Percentiles rank a stretch among this genome's conserved stretches.
Conservation (phyloP, 2,797 vertebrate genomes). For the Argyrosomus regius region DNA sequence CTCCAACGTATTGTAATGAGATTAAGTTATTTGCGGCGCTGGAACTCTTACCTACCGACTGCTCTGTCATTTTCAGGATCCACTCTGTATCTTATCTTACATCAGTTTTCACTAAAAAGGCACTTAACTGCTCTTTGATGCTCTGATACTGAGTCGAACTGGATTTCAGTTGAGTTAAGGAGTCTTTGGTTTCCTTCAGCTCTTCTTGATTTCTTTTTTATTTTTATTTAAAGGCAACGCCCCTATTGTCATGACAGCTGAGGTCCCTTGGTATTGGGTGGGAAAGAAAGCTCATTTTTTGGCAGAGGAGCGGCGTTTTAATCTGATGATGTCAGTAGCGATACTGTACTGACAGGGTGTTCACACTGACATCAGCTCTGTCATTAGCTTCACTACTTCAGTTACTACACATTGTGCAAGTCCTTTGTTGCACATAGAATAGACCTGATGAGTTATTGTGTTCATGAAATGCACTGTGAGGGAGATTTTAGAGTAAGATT, state of each 20-base stretch:
- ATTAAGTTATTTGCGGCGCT: constrained; percentile 66
- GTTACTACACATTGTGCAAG: not conserved
- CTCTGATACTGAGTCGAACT: not conserved
- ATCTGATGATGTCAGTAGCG: constrained; percentile 59
- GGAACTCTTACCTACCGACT: constrained; percentile 30
- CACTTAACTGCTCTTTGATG: not conserved
- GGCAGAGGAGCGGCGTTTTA: constrained; percentile 53
- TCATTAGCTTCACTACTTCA: not conserved
- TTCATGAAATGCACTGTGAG: not conserved
- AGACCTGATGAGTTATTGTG: not conserved
- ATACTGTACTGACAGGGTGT: constrained; percentile 41
- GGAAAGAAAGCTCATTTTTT: constrained; percentile 52
- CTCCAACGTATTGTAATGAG: constrained; percentile 60
- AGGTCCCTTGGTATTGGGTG: constrained; percentile 70
- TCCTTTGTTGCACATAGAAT: not conserved
- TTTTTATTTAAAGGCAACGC: constrained; percentile 29
- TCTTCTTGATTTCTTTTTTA: constrained; percentile 1
- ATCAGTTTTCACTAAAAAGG: too few relatives aligned
- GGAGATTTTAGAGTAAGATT: not conserved
- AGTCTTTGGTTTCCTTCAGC: constrained; percentile 20
- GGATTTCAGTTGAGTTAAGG: not conserved
- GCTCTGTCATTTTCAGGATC: constrained; percentile 31
- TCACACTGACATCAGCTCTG: constrained; percentile 29
- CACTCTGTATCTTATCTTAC: too few relatives aligned
- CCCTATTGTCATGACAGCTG: constrained; percentile 57